Percentiles rank a stretch among this genome's conserved stretches.
These are phyloP conservation scores for Stenichneumon culpator DNA, from an alignment of 2,888 invertebrate species.

Conservation along the genomic window DNA sequence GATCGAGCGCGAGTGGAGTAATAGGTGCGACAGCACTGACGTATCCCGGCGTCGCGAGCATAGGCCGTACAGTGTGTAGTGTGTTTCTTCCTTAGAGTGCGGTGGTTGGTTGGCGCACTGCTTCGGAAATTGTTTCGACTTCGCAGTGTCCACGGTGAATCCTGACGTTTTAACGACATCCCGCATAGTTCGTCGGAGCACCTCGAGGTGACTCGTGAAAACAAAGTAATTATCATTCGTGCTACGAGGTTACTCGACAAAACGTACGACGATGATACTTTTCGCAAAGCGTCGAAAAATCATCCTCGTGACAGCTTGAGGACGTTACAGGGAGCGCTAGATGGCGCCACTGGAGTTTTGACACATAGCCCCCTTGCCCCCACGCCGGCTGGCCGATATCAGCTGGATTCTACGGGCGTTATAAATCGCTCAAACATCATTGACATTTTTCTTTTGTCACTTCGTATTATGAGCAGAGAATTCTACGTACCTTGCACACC, in stretches of 20 bases:
- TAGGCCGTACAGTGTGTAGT: background rate
- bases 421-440: constrained; percentile 54
- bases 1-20: background rate
- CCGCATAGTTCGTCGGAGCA: background rate
- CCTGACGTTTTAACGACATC: constrained; percentile 39
- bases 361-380: constrained; percentile 75
- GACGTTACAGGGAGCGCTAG: constrained; percentile 75
- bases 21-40: background rate
- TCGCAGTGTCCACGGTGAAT: constrained; percentile 61
- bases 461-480: constrained; percentile 84
- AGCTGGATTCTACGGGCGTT: constrained; percentile 79
- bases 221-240: constrained; percentile 12
- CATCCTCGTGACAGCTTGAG: constrained; percentile 82
- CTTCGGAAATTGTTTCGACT: constrained; percentile 65
- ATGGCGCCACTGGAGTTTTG: constrained; percentile 83
- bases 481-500: constrained; percentile 84
- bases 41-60: constrained; percentile 26
- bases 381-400: constrained; percentile 71
- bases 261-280: constrained; percentile 56
- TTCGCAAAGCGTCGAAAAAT: constrained; percentile 69
- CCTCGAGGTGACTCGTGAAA: constrained; percentile 2
- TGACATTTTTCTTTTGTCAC: constrained; percentile 24
- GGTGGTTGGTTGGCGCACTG: constrained; percentile 36
- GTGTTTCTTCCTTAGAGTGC: constrained; percentile 34
- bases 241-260: constrained; percentile 7